Evolutionary conservation across 2,888 invertebrate species (phyloP), one percentile per base, ranked within the genome.

Genomic region (Anarsia innoxiella): DNA sequence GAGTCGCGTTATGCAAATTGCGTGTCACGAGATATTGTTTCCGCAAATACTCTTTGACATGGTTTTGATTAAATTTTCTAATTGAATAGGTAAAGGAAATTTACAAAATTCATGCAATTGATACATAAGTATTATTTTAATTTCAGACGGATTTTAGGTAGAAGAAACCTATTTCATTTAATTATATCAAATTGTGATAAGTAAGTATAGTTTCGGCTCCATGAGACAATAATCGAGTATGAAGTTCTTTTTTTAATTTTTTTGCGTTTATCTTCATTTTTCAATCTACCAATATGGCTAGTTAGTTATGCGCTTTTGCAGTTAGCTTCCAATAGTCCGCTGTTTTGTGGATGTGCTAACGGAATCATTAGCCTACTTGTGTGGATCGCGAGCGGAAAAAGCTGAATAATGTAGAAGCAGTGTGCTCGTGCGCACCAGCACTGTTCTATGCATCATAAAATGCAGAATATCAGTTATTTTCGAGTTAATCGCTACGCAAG

Each of bases 321-420:
- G 73, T 76, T 71, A 75, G 59, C 58, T 69, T 66, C 68, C 70
- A 66, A 67, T 79, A 58, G 69, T 56, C 63, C 56, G 56, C 54
- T 75, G 76, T 78, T 79, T 76, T 72, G 74, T 79, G 70, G 70
- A 76, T 74, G 72, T 63, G 71, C 68, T 80, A 82, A 80, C 82
- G 83, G 79, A 72, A 75, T 78, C 78, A 76, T 74, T 79, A 80
- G 74, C 79, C 83, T 63, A 79, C 68, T 72, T 82, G 66, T 49
- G 46, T 56, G 57, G 66, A 74, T 69, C 61, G 63, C 69, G 70
- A 66, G 70, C 69, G 70, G 68, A 78, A 78, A 76, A 78, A 77
- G 66, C 59, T 72, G 75, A 73, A 79, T 79, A 70, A 76, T 76
- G 66, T 59, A 51, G 46, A 37, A 50, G 56, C 49, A 48, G n/a